Base-by-base conservation (phyloP, 2,888 invertebrate species). In the Scaptomyza parva region DNA sequence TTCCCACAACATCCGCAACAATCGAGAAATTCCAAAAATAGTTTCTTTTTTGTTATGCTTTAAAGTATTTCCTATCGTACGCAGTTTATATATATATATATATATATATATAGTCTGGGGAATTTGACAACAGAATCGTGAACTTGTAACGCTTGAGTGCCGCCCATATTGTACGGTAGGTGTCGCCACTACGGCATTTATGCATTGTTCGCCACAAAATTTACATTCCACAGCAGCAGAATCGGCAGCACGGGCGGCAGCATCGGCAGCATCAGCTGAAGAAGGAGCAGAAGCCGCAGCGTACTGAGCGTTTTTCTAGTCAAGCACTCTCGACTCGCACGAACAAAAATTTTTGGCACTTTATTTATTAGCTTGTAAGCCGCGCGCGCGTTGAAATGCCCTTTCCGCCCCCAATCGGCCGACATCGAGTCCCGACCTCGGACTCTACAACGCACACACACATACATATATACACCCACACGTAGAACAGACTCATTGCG, bases 311-410 rank as follows among this genome's bases (percentile, higher is more conserved):
- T 81, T 84, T 71, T 65, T 77, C 50, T 78, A 78, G 86, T 84
- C 86, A 86, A 84, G 86, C 59, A 78, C 61, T 55, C 65, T 69
- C 62, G 41, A 79, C 70, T 68, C 37, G 8, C 8, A 3, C 60
- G 43, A 62, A 70, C 41, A 37, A 58, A 62, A 66, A 52, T 57
- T 70, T 43, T 72, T 68, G 66, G 51, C 80, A 78, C 76, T 81
- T 82, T 82, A 82, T 87, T 82, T 87, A 82, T 82, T 87, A 85
- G 87, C 79, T 85, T 85, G 79, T 78, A 76, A 76, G 79, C 78
- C 66, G 72, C 79, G 78, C 79, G 78, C 73, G 76, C 73, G 87
- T 67, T 82, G 87, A 87, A 78, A 73, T 69, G 70, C 45, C 53
- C 26, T 26, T 22, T 22, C 1, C 47, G 40, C 33, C 5, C 6